These are phyloP conservation scores for Ageneiosus marmoratus DNA, from an alignment of 2,113 vertebrate genomes.

Conservation along the genomic window DNA sequence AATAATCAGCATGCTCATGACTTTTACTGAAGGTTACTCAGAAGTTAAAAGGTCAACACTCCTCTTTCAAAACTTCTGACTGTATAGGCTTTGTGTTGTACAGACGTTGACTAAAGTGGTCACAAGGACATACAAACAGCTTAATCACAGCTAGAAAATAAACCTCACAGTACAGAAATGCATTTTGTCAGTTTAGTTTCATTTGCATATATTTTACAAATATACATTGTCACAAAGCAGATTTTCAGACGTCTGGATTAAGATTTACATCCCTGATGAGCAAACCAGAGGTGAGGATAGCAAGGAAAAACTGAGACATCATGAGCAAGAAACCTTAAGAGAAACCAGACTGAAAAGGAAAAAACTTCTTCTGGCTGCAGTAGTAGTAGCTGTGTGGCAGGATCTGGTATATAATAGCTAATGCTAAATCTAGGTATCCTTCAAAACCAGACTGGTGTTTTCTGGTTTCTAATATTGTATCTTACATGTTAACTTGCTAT, in stretches of 20 bases:
- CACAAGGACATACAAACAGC: constrained; percentile 6
- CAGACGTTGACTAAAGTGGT: neutral
- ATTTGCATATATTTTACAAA: neutral
- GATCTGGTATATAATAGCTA: neutral
- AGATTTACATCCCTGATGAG: neutral
- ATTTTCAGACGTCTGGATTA: neutral
- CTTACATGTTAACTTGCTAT: neutral
- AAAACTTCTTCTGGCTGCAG: neutral
- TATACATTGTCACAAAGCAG: neutral
- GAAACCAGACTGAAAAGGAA: neutral
- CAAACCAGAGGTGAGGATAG: neutral
- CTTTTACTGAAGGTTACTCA: constrained; percentile 48
- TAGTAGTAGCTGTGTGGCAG: neutral
- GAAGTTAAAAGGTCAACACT: constrained; percentile 48
- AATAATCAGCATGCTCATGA: constrained; percentile 43
- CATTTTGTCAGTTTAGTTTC: neutral
- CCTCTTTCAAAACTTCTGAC: constrained; percentile 23
- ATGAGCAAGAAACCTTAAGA: constrained; percentile 2
- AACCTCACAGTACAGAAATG: neutral
- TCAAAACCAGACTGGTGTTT: neutral
- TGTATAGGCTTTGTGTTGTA: constrained; percentile 13
- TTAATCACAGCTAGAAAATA: neutral
- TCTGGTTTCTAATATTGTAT: neutral
- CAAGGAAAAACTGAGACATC: neutral
- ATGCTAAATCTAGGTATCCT: neutral